Conservation (phyloP, 2,113 vertebrate genomes). For the Nesoenas mayeri region DNA sequence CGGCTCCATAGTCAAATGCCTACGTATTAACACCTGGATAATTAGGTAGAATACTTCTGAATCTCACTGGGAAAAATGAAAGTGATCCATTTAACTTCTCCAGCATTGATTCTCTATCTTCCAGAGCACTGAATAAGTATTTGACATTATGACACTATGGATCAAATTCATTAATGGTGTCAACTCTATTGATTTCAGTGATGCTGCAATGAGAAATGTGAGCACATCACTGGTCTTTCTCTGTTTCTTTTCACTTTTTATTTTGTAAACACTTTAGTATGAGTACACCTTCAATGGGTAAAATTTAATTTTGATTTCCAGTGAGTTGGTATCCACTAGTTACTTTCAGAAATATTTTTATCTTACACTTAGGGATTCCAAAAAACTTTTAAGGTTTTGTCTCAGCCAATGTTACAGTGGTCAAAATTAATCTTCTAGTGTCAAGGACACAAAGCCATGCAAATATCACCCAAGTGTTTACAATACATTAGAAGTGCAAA, state of each 20-base stretch:
- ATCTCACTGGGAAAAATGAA: slow-evolving; percentile 8
- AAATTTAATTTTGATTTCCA: background rate
- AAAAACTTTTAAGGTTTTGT: background rate
- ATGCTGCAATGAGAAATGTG: background rate
- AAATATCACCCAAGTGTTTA: background rate
- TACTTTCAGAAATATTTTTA: background rate
- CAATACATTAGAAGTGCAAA: background rate
- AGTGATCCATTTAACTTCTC: background rate
- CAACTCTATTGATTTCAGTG: slow-evolving; percentile 32
- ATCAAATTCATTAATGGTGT: slow-evolving; percentile 29
- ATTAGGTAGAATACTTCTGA: slow-evolving; percentile 7
- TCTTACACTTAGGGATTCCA: background rate
- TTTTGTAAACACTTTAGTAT: background rate
- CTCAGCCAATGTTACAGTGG: background rate
- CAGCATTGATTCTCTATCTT: slow-evolving; percentile 2
- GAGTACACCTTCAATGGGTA: background rate
- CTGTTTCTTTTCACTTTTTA: background rate
- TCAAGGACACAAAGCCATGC: background rate
- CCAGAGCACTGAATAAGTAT: slow-evolving; percentile 21
- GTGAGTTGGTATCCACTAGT: background rate
- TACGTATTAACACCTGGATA: background rate
- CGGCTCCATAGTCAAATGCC: background rate
- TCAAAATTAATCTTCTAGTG: background rate
- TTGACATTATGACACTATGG: slow-evolving; percentile 21
- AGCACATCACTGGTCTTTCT: background rate